These are phyloP conservation scores for Lasioglossum figueresi DNA, from an alignment of 2,888 invertebrate species.

Conservation along the genomic window DNA sequence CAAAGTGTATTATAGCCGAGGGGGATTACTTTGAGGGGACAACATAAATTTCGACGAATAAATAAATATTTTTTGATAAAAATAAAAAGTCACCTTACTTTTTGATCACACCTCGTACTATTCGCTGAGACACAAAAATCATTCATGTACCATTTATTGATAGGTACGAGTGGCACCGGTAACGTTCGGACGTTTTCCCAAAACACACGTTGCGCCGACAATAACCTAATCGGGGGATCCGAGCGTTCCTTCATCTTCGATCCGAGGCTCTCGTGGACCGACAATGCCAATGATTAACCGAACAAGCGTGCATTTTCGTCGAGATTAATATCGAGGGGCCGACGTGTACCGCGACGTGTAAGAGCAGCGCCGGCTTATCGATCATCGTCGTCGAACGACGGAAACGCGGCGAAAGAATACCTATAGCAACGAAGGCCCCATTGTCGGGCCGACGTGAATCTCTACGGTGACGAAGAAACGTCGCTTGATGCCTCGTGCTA, in stretches of 20 bases:
- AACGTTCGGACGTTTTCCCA: neutral
- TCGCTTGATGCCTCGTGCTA: conserved; percentile 53
- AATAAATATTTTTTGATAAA: too few relatives aligned
- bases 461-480: conserved; percentile 60
- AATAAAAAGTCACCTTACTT: too few relatives aligned
- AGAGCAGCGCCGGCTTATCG: conserved; percentile 51
- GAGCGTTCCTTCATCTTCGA: conserved; percentile 29
- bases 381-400: conserved; percentile 64
- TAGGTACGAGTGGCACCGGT: neutral
- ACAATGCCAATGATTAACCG: conserved; percentile 64
- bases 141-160: neutral
- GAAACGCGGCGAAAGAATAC: conserved; percentile 58
- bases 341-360: conserved; percentile 7
- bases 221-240: conserved; percentile 35
- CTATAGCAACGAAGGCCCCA: conserved; percentile 54
- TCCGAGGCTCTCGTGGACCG: conserved; percentile 52
- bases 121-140: neutral
- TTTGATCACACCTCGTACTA: too few relatives aligned
- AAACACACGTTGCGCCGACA: conserved; percentile 17
- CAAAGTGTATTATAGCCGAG: too few relatives aligned
- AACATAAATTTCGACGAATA: too few relatives aligned
- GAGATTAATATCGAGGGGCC: conserved; percentile 57
- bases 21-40: too few relatives aligned
- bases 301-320: conserved; percentile 36
- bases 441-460: conserved; percentile 55